phyloP scores from a whole-genome alignment of 2,113 vertebrate species.

The Lathamus discolor region DNA sequence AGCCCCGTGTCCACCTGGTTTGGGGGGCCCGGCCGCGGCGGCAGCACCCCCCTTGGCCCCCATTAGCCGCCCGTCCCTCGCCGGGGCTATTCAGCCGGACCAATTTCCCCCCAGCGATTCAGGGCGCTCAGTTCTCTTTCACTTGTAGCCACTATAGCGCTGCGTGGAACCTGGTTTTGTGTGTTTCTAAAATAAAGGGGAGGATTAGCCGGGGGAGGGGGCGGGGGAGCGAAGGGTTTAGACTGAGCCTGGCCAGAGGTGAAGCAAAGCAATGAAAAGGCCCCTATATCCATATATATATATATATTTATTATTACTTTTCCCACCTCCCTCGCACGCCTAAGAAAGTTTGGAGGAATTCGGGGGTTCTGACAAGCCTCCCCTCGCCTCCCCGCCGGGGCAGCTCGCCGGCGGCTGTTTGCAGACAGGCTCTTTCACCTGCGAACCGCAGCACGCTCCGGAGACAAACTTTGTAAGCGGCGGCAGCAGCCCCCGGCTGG shows the following conservation, averaged over 20 bases:
- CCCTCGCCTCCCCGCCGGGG: conserved; percentile 74
- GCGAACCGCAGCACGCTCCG: conserved; percentile 82
- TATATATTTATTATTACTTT: background rate
- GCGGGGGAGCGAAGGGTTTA: conserved; percentile 79
- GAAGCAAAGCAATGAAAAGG: conserved; percentile 85
- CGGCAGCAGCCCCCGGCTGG: background rate
- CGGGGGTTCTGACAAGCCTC: conserved; percentile 79
- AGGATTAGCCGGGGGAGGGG: conserved; percentile 85
- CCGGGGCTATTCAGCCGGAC: conserved; percentile 85
- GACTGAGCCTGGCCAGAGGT: conserved; percentile 86
- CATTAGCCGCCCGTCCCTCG: conserved; percentile 84
- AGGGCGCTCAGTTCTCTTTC: conserved; percentile 87
- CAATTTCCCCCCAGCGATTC: conserved; percentile 88
- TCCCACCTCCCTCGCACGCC: conserved; percentile 34
- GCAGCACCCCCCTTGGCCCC: conserved; percentile 85
- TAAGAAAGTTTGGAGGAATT: conserved; percentile 91
- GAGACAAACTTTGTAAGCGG: conserved; percentile 60
- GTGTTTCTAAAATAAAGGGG: conserved; percentile 88
- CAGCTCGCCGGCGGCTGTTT: conserved; percentile 82
- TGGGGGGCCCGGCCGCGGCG: conserved; percentile 78
- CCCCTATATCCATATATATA: conserved; percentile 67
- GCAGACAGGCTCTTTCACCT: conserved; percentile 89
- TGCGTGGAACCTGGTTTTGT: conserved; percentile 95
- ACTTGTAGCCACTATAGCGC: conserved; percentile 92
- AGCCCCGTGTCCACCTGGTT: conserved; percentile 89